Conservation (phyloP, 2,113 vertebrate genomes). For the Labeo rohita region DNA sequence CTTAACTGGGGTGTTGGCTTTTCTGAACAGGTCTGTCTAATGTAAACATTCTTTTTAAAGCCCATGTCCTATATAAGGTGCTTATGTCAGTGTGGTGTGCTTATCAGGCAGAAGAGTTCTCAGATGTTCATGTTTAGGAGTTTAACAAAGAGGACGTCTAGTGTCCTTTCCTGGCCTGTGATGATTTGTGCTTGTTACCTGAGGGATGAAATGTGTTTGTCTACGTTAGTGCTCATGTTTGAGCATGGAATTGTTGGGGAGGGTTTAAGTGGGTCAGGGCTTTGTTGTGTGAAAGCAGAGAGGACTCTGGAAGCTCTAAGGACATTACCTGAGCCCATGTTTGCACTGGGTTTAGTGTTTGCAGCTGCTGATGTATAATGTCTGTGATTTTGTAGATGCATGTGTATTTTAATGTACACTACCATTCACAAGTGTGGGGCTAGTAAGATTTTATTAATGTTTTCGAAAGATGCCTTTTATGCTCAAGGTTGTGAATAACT, state of each 20-base stretch:
- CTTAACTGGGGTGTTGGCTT: constrained; percentile 5
- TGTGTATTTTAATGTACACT: neutral
- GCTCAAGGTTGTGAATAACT: too few relatives aligned
- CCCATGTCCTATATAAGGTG: neutral
- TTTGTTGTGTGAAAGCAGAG: constrained; percentile 20
- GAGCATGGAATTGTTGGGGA: neutral
- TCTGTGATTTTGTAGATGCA: neutral
- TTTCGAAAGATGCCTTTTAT: neutral
- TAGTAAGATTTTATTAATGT: neutral
- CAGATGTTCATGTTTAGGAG: neutral
- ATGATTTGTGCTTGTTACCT: constrained; percentile 12
- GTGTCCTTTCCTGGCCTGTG: constrained; percentile 5
- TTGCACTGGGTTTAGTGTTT: neutral
- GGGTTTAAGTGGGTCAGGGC: constrained; percentile 12
- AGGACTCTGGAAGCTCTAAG: neutral
- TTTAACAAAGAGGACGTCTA: neutral
- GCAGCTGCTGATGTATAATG: neutral
- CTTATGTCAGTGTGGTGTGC: neutral
- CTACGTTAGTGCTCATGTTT: neutral
- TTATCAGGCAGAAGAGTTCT: neutral
- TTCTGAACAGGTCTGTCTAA: neutral
- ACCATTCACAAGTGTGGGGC: neutral
- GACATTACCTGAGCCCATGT: constrained; percentile 1
- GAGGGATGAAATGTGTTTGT: neutral
- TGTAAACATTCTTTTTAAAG: neutral